Base-by-base conservation (phyloP, 2,888 invertebrate species). In the Perizoma affinitatum region DNA sequence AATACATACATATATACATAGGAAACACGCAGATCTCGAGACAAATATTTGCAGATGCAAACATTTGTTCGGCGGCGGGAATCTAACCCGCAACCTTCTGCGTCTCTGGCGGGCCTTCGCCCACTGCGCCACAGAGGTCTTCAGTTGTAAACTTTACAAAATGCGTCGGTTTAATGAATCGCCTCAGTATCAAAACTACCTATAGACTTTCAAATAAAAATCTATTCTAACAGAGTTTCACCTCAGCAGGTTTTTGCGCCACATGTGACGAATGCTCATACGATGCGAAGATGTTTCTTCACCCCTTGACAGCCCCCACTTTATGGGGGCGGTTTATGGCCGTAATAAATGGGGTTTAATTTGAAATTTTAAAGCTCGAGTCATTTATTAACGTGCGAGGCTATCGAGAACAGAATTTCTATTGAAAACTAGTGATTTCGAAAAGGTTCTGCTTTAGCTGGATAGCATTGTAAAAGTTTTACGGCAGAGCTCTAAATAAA, bases 271-370 rank as follows among this genome's bases (percentile, higher is more conserved):
- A 44, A 65, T 65, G 49, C 11, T 43, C 52, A 56, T 66, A 70
- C 67, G 69, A 69, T 55, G 50, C 54, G 54, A 68, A 63, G 70
- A 66, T 66, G 62, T 63, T 49, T 58, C 52, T 43, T 52, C 44
- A 45, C 54, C 52, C 50, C 48, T 47, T 53, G 66, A 55, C 65
- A 48, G 60, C 61, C 65, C 61, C 41, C 53, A 66, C 58, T 68
- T 69, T 68, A 71, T 56, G 67, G 60, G 22, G 57, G 50, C 57
- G 61, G 58, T 72, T 71, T 68, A 72, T 65, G 65, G 56, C 64
- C 56, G 59, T 70, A 68, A 70, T 70, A 71, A 71, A 72, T 69
- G 66, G 61, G 60, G 58, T 69, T 71, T 67, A 65, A 70, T 71
- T 71, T 68, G 67, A 70, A 68, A 67, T 65, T 71, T 67, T 67